phyloP scores from a whole-genome alignment of 2,888 invertebrate genomes.

The Colostygia pectinataria region DNA sequence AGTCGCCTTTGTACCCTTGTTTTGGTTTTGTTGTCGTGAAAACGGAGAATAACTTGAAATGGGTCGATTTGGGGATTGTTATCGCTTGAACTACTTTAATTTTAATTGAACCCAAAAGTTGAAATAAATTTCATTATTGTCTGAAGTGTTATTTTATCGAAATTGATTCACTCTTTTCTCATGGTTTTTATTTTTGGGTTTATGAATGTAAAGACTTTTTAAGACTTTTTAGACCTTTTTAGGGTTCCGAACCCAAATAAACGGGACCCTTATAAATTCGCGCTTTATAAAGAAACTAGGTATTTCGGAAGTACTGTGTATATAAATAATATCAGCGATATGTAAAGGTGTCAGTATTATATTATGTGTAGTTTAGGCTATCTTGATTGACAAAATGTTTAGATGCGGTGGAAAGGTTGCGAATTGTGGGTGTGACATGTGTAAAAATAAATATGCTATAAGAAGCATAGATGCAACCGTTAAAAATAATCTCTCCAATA shows the following conservation, averaged over 20 bases:
- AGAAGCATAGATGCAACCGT: no score
- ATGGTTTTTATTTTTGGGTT: no score
- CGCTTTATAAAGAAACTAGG: no score
- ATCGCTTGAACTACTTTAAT: slow-evolving; percentile 4
- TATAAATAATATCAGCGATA: slow-evolving; percentile 1
- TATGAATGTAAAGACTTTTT: no score
- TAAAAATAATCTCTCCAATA: no score
- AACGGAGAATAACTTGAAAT: slow-evolving; percentile 19
- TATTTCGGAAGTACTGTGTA: slow-evolving; percentile 6
- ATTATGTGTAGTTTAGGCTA: background rate
- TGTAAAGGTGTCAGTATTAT: slow-evolving; percentile 3
- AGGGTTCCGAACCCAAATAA: no score
- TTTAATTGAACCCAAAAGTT: slow-evolving; percentile 14
- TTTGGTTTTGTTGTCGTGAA: slow-evolving; percentile 20
- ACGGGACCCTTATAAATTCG: no score
- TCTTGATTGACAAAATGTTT: slow-evolving; percentile 11
- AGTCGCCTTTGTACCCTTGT: slow-evolving; percentile 15
- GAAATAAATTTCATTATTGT: background rate
- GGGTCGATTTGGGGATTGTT: slow-evolving; percentile 15
- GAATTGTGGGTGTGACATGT: background rate
- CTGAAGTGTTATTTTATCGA: slow-evolving; percentile 6
- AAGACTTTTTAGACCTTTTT: no score
- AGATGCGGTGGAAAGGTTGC: slow-evolving; percentile 1
- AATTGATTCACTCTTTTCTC: background rate
- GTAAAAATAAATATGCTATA: no score